phyloP scores from a whole-genome alignment of 2,888 invertebrate genomes.

The Sinelater perroti region DNA sequence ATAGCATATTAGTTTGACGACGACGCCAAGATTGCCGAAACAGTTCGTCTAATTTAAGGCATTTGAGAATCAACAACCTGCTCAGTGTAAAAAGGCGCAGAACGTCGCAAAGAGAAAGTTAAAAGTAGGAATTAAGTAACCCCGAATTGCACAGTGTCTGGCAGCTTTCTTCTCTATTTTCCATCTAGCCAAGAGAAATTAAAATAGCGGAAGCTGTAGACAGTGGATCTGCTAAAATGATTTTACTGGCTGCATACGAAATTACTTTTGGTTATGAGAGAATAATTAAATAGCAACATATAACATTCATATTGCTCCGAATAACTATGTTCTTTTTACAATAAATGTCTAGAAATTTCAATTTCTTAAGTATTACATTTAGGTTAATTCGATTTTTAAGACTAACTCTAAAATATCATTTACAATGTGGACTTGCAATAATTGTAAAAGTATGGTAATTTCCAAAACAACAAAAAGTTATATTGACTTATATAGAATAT shows the following conservation, averaged over 20 bases:
- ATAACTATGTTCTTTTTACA: too few species aligned
- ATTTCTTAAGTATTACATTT: neutral
- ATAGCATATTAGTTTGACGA: constrained; percentile 6
- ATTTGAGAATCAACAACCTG: constrained; percentile 5
- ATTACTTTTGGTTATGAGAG: constrained; percentile 9
- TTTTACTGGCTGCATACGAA: constrained; percentile 13
- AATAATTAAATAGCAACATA: neutral
- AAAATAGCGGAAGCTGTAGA: constrained; percentile 6
- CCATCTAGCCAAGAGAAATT: constrained; percentile 2
- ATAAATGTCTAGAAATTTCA: neutral
- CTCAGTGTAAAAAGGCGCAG: neutral
- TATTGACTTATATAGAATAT: too few species aligned
- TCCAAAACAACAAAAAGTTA: too few species aligned
- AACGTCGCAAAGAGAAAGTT: neutral
- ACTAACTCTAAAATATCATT: too few species aligned
- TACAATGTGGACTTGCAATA: too few species aligned
- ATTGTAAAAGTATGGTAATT: too few species aligned
- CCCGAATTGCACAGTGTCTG: neutral
- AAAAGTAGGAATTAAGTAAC: constrained; percentile 7
- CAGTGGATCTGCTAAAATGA: neutral
- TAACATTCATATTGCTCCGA: neutral
- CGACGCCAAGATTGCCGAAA: neutral
- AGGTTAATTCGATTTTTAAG: neutral
- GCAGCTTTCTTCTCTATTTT: constrained; percentile 2
- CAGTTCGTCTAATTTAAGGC: neutral